Conservation (phyloP, 2,888 invertebrate genomes). For the Drosophila greeni region DNA sequence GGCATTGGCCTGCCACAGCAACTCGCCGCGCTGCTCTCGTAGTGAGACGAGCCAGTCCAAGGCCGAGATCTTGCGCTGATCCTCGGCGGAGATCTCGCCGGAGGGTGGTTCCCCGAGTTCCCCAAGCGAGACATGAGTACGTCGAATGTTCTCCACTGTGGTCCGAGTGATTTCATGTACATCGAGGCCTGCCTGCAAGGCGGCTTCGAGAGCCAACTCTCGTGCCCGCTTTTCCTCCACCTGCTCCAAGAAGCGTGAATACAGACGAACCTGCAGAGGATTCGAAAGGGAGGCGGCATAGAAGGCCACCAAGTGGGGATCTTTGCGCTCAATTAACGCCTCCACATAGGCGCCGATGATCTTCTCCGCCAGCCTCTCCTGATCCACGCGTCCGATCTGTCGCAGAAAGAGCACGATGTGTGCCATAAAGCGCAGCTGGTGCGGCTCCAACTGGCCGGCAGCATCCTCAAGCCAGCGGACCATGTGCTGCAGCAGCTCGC, state of each 20-base stretch:
- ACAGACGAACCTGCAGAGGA: conserved; percentile 82
- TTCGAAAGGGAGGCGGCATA: conserved; percentile 89
- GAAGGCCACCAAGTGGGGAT: conserved; percentile 89
- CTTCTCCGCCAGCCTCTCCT: conserved; percentile 85
- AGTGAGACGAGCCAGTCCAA: conserved; percentile 93
- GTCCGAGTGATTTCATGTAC: conserved; percentile 90
- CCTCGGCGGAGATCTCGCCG: conserved; percentile 83
- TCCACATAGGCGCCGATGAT: conserved; percentile 87
- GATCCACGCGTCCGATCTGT: conserved; percentile 86
- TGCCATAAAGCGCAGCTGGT: conserved; percentile 85
- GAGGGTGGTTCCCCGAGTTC: conserved; percentile 69
- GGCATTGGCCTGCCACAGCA: conserved; percentile 92
- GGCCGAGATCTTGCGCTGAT: conserved; percentile 86
- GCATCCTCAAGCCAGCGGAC: conserved; percentile 81
- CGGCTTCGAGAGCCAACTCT: conserved; percentile 84
- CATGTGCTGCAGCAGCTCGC: conserved; percentile 85
- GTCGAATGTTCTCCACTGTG: conserved; percentile 88
- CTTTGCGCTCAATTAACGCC: conserved; percentile 85
- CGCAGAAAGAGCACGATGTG: conserved; percentile 91
- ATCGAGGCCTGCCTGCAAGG: conserved; percentile 87
- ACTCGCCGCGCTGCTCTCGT: conserved; percentile 87
- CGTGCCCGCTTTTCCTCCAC: conserved; percentile 82
- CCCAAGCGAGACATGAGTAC: conserved; percentile 56
- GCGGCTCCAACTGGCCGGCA: conserved; percentile 76
- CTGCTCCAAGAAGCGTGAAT: conserved; percentile 85